These are phyloP conservation scores for Sminthurides aquaticus DNA, from an alignment of 2,888 invertebrate species.

Conservation along the genomic window DNA sequence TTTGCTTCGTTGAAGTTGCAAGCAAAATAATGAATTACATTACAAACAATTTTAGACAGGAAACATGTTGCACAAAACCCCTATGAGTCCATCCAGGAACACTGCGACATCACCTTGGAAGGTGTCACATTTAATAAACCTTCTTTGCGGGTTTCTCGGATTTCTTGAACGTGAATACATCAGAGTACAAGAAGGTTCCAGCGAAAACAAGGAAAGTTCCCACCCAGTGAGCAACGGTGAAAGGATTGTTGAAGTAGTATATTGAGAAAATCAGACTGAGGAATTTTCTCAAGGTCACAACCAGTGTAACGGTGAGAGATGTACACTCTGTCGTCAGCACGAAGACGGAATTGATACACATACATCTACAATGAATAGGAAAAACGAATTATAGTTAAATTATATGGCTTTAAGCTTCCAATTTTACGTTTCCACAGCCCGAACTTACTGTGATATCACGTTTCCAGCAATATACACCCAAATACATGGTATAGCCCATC, in stretches of 20 bases:
- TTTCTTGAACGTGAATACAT: conserved; percentile 46
- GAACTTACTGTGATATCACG: conserved; percentile 71
- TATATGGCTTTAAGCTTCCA: too few species aligned
- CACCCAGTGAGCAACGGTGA: conserved; percentile 82
- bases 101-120: not conserved
- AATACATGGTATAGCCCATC: conserved; percentile 62
- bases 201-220: conserved; percentile 83
- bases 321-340: conserved; percentile 87
- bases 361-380: conserved; percentile 51
- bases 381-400: not conserved
- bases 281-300: conserved; percentile 92
- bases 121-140: too few species aligned
- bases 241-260: conserved; percentile 86
- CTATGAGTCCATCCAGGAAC: not conserved
- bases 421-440: too few species aligned
- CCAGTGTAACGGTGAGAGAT: conserved; percentile 88
- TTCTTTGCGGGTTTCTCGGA: not conserved
- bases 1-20: too few species aligned
- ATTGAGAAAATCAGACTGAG: conserved; percentile 91
- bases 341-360: conserved; percentile 93
- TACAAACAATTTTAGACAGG: too few species aligned
- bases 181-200: conserved; percentile 88
- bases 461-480: conserved; percentile 72
- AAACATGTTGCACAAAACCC: too few species aligned
- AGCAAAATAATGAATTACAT: too few species aligned